Evolutionary conservation across 1,140 invertebrate species (phyloP).

Genomic region (Chironomus striatipennis): DNA sequence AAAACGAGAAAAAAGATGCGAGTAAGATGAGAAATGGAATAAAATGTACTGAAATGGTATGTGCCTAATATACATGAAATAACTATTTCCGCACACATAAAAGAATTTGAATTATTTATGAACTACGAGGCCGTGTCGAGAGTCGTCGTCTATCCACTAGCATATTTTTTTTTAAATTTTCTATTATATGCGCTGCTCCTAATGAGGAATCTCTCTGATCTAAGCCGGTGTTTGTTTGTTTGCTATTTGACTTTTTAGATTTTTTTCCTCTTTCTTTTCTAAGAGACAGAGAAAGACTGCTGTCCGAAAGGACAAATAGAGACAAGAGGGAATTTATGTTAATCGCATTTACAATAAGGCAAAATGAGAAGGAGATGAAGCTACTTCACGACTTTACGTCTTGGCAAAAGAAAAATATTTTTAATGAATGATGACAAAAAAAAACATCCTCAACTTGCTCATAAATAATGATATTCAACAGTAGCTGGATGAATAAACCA

Average conservation of each 20-base stretch:
- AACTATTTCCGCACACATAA: constrained; percentile 19
- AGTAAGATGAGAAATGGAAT: neutral
- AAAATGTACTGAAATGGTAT: constrained; percentile 16
- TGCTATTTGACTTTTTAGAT: neutral
- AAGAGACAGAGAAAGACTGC: neutral
- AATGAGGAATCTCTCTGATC: constrained; percentile 21
- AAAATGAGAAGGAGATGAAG: no score
- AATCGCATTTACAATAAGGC: neutral
- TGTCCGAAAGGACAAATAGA: neutral
- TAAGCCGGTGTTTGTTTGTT: neutral
- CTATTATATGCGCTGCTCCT: neutral
- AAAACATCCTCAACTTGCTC: neutral
- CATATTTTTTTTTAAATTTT: neutral
- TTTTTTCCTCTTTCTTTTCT: no score
- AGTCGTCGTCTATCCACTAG: neutral
- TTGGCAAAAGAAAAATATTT: no score
- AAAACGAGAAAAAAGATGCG: neutral
- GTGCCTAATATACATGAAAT: constrained; percentile 20
- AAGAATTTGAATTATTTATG: constrained; percentile 23
- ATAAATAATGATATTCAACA: neutral
- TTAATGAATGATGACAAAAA: neutral
- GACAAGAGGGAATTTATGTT: constrained; percentile 11
- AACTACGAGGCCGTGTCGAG: neutral
- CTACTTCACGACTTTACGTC: no score
- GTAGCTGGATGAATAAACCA: no score